A percentile compares a stretch with the other conserved stretches of the same genome.
Evolutionary conservation across 2,113 vertebrate species (phyloP).

Genomic region (Melanerpes aurifrons): DNA sequence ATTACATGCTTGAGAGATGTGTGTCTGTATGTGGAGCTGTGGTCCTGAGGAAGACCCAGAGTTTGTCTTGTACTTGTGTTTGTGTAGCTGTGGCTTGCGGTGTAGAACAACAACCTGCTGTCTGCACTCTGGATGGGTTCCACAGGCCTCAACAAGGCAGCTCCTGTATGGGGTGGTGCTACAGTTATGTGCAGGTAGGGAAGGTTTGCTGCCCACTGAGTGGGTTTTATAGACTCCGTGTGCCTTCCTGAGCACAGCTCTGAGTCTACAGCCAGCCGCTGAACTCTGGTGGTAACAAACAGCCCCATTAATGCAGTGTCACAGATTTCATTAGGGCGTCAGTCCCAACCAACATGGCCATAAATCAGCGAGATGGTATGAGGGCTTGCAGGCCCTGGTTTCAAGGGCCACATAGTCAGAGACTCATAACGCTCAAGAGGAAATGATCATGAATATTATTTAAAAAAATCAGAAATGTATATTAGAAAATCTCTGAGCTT

Average conservation of each 20-base stretch:
- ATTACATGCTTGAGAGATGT: constrained; percentile 59
- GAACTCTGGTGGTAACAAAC: constrained; percentile 81
- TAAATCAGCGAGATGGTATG: constrained; percentile 86
- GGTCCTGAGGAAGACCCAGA: background rate
- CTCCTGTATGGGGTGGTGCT: background rate
- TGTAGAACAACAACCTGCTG: fast-evolving
- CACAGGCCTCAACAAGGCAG: background rate
- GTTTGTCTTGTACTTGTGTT: background rate
- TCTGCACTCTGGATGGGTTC: background rate
- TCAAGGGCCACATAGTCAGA: constrained; percentile 79
- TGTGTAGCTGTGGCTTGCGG: background rate
- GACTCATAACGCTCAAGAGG: constrained; percentile 63
- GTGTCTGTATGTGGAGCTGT: background rate
- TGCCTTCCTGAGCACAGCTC: constrained; percentile 28
- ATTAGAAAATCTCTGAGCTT: constrained; percentile 74
- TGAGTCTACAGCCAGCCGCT: constrained; percentile 58
- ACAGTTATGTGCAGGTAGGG: background rate
- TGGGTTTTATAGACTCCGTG: constrained; percentile 26
- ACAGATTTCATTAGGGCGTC: constrained; percentile 82
- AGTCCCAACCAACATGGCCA: constrained; percentile 74
- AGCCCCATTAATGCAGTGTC: constrained; percentile 80
- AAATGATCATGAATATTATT: constrained; percentile 75
- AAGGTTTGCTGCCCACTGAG: background rate
- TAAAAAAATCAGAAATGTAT: constrained; percentile 77
- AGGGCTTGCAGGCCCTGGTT: constrained; percentile 73